Base-by-base conservation (phyloP, 1,140 invertebrate species). In the Nasonia longicornis region DNA sequence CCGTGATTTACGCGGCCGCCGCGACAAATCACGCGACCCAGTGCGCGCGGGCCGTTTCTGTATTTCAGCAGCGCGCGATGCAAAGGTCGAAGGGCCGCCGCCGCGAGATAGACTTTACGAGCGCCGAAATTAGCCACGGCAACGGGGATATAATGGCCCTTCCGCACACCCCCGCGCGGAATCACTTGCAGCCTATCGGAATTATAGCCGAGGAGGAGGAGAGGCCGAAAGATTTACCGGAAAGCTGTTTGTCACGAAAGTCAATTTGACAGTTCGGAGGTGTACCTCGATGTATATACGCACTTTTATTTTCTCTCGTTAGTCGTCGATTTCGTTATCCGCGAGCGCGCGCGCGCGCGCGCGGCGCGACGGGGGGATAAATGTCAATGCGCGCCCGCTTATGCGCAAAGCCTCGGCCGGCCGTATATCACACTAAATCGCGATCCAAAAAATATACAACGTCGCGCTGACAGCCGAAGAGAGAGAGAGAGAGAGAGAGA, bases 361-460 rank as follows among this genome's bases (percentile, higher is more conserved):
- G 2, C 20, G 20, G 8, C 20, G 85, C 82, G 80, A 35, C 79
- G 81, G 83, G 84, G 83, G 82, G 84, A 81, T 81, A 85, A 87
- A 84, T 82, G 83, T 87, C 86, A 84, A 85, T 85, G 84, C 85
- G 84, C 85, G 86, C 85, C 84, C 83, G 81, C 85, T 86, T 86
- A 86, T 86, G 85, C 85, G 86, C 80, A 90, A 90, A 90, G 88
- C 88, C 87, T 85, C 83, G 82, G 86, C 69, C 35, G 72, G 64
- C 85, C 89, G 87, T 90, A 90, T 88, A 90, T 90, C 89, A 90
- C 87, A 86, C 89, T 90, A 89, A 89, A 90, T 90, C 88, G 88
- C 88, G 88, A 90, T 90, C 89, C 88, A 90, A 90, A 90, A 90
- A 89, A 90, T 90, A 90, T 90, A 90, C 89, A 90, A 90, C 87